phyloP scores from a whole-genome alignment of 2,888 invertebrate species.

The Eupsilia transversa region DNA sequence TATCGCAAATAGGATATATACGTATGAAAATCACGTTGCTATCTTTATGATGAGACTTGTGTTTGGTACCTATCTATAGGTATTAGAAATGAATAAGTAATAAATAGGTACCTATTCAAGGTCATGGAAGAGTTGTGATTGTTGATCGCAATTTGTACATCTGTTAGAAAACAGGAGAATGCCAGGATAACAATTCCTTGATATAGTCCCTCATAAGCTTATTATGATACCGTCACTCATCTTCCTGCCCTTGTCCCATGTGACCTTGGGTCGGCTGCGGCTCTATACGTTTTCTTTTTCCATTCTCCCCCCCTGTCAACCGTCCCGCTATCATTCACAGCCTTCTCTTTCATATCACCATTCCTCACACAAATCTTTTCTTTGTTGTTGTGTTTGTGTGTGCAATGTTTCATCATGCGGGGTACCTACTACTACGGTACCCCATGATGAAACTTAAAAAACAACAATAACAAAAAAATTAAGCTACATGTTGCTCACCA shows the following conservation, averaged over 20 bases:
- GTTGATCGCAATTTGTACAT: not conserved
- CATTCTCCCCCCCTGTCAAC: no score
- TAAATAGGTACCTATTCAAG: not conserved
- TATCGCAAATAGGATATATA: not conserved
- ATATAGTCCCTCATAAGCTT: not conserved
- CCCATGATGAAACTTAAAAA: not conserved
- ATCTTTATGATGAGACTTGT: not conserved
- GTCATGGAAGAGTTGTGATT: not conserved
- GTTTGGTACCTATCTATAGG: not conserved
- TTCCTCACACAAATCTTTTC: no score
- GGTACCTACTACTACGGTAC: no score
- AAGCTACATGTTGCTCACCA: not conserved
- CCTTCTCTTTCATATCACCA: no score
- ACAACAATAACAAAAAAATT: not conserved
- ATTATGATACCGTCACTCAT: no score
- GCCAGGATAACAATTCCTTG: not conserved
- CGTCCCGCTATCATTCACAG: no score
- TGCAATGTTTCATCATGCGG: no score
- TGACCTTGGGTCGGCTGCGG: no score
- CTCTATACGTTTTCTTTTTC: no score
- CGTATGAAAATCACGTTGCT: not conserved
- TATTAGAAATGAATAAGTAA: not conserved
- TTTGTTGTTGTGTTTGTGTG: no score
- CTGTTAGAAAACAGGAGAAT: not conserved
- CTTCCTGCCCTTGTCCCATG: no score